A percentile compares a stretch with the other conserved stretches of the same genome.
phyloP scores from a whole-genome alignment of 2,888 invertebrate genomes.

The Ernsta delagoae region DNA sequence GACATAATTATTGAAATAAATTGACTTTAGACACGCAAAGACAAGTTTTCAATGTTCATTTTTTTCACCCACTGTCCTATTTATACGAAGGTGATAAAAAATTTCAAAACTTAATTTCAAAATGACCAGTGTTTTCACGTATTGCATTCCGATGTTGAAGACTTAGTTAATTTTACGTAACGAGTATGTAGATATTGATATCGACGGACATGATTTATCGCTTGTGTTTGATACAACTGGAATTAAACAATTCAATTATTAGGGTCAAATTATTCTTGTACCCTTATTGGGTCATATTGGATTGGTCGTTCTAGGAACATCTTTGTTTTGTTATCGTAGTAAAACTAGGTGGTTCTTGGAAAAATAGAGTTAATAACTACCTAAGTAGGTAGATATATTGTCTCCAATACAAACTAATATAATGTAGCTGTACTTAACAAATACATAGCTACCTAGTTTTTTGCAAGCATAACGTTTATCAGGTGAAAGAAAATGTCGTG shows the following conservation, averaged over 20 bases:
- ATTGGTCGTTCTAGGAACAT: neutral
- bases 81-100: conserved; percentile 40
- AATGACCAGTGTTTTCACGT: conserved; percentile 19
- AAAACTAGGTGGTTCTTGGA: neutral
- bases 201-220: conserved; percentile 25
- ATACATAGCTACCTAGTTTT: neutral
- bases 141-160: conserved; percentile 17
- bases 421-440: too few relatives aligned
- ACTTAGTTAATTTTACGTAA: conserved; percentile 21
- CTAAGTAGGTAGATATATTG: too few relatives aligned
- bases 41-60: conserved; percentile 16
- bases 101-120: conserved; percentile 25
- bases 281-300: neutral
- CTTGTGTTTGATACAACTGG: conserved; percentile 21
- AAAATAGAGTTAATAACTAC: conserved; percentile 1
- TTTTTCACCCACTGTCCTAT: conserved; percentile 44
- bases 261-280: conserved; percentile 24
- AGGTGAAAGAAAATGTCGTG: too few relatives aligned
- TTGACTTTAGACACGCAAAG: conserved; percentile 5
- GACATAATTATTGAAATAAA: conserved; percentile 12
- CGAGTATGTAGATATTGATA: conserved; percentile 11
- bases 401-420: too few relatives aligned
- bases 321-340: neutral
- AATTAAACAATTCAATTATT: conserved; percentile 22
- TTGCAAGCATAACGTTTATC: too few relatives aligned